Base-by-base conservation (phyloP, 2,113 vertebrate species). In the Macrotus californicus region DNA sequence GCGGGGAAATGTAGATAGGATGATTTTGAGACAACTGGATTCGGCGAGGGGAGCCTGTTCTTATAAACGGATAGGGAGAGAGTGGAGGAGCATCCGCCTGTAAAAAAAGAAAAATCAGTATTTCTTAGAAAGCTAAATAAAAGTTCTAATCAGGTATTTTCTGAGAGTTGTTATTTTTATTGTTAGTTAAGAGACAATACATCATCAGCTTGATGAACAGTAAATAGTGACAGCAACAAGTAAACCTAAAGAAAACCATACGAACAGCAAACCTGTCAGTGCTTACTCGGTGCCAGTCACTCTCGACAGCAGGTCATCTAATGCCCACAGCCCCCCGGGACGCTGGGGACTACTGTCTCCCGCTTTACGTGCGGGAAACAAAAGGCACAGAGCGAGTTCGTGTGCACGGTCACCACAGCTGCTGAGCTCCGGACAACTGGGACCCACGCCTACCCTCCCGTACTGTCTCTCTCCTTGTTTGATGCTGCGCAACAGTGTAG, bases 11-110 rank as follows among this genome's bases (percentile, higher is more conserved):
- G 98, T 99, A 99, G 59, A 99, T 93, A 0, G 99, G 98, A 98
- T 99, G 99, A 59, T 99, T 99, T 48, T 99, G 99, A 96, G 99
- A 99, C 9, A 99, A 96, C 93, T 99, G 99, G 34, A 99, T 96
- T 13, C 99, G 97, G 46, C 99, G 99, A 1, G 99, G 99, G 29
- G 99, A 99, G 46, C 98, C 93, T 0, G 98, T 98, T 97, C 99
- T 98, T 76, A 99, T 93, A 3, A 98, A 99, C 0, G 99, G 99
- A 90, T 99, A 99, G 0, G 99, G 99, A 0, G 99, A 99, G 7
- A 99, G 98, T 0, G 99, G 98, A 3, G 99, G 99, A 3, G 98
- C 97, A 3, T 99, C 99, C 0, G 88, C 93, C 99, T 99, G 97
- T 48, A 34, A 24, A 0, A 89, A 87, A 87, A 48, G 12, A 54